Evolutionary conservation across 2,797 vertebrate species (phyloP).

Genomic region (Rhynchonycteris naso): DNA sequence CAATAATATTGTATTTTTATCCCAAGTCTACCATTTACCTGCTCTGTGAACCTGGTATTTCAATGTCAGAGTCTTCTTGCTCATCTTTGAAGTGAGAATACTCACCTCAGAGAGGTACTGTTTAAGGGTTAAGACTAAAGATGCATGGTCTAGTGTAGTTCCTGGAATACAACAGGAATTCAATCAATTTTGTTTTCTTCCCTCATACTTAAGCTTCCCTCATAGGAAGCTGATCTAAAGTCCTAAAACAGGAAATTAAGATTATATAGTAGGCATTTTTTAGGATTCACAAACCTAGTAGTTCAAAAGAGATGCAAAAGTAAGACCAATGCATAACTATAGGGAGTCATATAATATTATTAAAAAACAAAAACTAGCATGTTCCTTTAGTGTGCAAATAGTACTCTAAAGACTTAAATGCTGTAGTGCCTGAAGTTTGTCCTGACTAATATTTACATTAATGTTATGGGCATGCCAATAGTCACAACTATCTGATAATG

Average conservation of each 20-base stretch:
- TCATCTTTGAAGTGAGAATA: neutral
- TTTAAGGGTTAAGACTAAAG: neutral
- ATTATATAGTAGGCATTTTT: neutral
- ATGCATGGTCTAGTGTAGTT: neutral
- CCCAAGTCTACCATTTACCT: neutral
- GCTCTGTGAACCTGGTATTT: neutral
- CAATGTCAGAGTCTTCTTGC: neutral
- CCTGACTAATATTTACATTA: neutral
- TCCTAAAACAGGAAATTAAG: neutral
- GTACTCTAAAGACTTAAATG: neutral
- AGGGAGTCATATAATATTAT: neutral
- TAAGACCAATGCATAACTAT: neutral
- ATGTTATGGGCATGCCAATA: neutral
- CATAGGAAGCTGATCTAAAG: neutral
- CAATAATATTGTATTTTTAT: neutral
- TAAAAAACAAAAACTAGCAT: neutral
- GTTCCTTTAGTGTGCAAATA: neutral
- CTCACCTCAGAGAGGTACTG: neutral
- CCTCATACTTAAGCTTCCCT: neutral
- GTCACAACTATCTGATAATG: neutral
- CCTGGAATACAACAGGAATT: neutral
- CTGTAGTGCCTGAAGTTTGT: neutral
- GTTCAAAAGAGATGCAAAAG: slow-evolving; percentile 28
- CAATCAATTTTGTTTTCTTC: neutral
- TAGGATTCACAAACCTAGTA: neutral